Evolutionary conservation across 2,113 vertebrate species (phyloP).

Genomic region (Lontra canadensis): DNA sequence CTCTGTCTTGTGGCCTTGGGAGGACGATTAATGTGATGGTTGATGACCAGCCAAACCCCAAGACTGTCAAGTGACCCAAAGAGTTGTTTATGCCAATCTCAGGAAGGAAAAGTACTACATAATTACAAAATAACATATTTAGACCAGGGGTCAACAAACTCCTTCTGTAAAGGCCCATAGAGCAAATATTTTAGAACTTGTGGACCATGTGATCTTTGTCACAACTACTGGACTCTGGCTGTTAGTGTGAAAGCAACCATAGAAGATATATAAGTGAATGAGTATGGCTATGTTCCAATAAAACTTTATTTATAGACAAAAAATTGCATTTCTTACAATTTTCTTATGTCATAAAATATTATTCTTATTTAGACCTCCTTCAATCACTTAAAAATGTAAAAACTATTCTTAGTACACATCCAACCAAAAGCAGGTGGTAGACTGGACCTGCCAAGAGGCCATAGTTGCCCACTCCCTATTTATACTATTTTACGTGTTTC

Average conservation of each 20-base stretch:
- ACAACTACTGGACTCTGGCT: background rate
- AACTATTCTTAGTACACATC: background rate
- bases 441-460: background rate
- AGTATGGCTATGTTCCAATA: background rate
- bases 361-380: constrained; percentile 6
- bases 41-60: constrained; percentile 69
- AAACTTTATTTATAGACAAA: constrained; percentile 56
- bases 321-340: background rate
- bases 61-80: constrained; percentile 62
- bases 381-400: background rate
- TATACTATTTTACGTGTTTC: background rate
- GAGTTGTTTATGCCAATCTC: constrained; percentile 73
- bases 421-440: background rate
- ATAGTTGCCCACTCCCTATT: background rate
- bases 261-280: background rate
- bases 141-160: constrained; percentile 39
- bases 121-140: constrained; percentile 74
- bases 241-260: background rate
- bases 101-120: constrained; percentile 73
- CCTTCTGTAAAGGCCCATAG: constrained; percentile 56
- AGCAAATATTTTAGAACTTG: constrained; percentile 63
- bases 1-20: constrained; percentile 64
- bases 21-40: constrained; percentile 58
- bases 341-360: constrained; percentile 3
- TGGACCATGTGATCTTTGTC: constrained; percentile 16